These are phyloP conservation scores for Megalops cyprinoides DNA, from an alignment of 2,797 vertebrate species.

Conservation along the genomic window DNA sequence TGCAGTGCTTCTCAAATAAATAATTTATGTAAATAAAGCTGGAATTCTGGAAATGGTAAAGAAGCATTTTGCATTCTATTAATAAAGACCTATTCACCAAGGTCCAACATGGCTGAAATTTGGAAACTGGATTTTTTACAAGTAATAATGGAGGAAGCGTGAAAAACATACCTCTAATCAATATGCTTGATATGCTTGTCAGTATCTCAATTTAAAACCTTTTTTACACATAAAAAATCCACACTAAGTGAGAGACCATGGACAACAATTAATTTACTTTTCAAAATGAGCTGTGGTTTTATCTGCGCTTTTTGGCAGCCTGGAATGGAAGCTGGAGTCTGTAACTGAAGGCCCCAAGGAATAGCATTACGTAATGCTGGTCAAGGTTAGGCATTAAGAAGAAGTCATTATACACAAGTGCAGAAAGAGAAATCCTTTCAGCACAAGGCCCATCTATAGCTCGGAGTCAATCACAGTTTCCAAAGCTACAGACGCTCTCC, in stretches of 20 bases:
- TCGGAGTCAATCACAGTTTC: not conserved
- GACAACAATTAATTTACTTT: not conserved
- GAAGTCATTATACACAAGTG: too few species aligned
- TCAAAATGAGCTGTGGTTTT: not conserved
- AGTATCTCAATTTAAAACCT: not conserved
- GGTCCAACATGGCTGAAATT: too few species aligned
- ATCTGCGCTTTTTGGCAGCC: not conserved
- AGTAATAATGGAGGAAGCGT: constrained; percentile 51
- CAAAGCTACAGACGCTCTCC: not conserved
- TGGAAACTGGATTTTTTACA: constrained; percentile 31
- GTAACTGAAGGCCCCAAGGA: not conserved
- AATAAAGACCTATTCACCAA: too few species aligned
- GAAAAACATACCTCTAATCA: constrained; percentile 28
- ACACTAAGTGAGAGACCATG: constrained; percentile 17
- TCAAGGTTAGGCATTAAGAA: too few species aligned
- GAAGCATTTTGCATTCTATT: too few species aligned
- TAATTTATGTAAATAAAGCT: constrained; percentile 62
- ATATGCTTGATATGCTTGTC: constrained; percentile 42
- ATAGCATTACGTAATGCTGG: too few species aligned
- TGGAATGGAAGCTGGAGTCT: not conserved
- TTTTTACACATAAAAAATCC: not conserved
- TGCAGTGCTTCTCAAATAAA: constrained; percentile 53
- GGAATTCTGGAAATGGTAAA: constrained; percentile 7
- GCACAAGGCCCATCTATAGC: not conserved
- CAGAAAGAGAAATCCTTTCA: too few species aligned